These are phyloP conservation scores for Zingel zingel DNA, from an alignment of 2,113 vertebrate species.

Conservation along the genomic window DNA sequence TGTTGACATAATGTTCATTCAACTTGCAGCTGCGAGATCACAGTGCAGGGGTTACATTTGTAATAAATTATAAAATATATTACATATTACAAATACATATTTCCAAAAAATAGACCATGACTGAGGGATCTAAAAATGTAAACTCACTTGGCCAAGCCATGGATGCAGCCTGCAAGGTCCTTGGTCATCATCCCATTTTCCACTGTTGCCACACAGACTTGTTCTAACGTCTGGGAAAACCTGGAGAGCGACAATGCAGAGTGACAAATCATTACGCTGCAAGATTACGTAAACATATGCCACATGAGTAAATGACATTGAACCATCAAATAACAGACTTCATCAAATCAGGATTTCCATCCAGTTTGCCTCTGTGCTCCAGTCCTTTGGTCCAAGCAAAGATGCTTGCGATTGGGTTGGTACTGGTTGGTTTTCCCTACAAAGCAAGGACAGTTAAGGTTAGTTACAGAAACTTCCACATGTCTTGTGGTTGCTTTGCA, in stretches of 20 bases:
- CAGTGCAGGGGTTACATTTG: constrained; percentile 15
- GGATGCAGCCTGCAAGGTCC: constrained; percentile 96
- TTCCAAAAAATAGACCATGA: background rate
- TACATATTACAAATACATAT: too few species aligned
- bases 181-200: constrained; percentile 96
- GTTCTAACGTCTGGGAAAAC: constrained; percentile 92
- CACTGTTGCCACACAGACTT: constrained; percentile 92
- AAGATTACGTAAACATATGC: background rate
- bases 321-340: constrained; percentile 77
- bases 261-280: background rate
- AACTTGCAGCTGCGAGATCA: constrained; percentile 88
- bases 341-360: constrained; percentile 90
- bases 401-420: constrained; percentile 97
- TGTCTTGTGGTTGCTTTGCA: background rate
- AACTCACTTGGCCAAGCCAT: constrained; percentile 92
- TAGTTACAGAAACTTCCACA: background rate
- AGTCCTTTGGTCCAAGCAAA: constrained; percentile 96
- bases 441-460: background rate
- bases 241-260: constrained; percentile 69
- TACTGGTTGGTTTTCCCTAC: constrained; percentile 94
- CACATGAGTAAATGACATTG: background rate
- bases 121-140: background rate
- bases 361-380: constrained; percentile 94
- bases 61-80: background rate
- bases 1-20: constrained; percentile 95